Evolutionary conservation across 2,888 invertebrate genomes (phyloP).

Genomic region (Cepaea hortensis): DNA sequence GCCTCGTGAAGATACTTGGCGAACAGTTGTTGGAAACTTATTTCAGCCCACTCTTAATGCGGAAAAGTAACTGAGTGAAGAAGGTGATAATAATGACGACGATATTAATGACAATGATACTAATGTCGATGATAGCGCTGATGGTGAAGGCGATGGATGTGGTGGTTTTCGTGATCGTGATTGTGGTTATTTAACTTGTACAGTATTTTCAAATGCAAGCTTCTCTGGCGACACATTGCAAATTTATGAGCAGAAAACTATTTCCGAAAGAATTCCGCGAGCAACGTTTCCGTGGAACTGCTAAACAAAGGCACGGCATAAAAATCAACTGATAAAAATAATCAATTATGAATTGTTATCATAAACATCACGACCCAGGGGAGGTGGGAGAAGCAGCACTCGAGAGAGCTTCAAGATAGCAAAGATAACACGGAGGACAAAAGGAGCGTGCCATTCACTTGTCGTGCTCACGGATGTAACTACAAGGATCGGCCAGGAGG

Average conservation of each 20-base stretch:
- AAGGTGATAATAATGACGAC: too few relatives aligned
- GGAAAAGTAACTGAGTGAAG: too few relatives aligned
- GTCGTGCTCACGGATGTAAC: slow-evolving; percentile 16
- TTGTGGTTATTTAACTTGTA: too few relatives aligned
- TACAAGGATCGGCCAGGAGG: neutral
- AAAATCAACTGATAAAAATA: slow-evolving; percentile 17
- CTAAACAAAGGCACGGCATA: slow-evolving; percentile 10
- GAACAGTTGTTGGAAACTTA: too few relatives aligned
- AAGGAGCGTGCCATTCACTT: slow-evolving; percentile 7
- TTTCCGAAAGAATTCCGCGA: neutral
- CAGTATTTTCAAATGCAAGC: too few relatives aligned
- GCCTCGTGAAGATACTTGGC: too few relatives aligned
- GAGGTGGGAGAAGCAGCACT: neutral
- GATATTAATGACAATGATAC: too few relatives aligned
- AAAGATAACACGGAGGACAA: neutral
- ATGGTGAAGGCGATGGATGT: too few relatives aligned
- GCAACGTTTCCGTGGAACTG: neutral
- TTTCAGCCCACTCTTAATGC: too few relatives aligned
- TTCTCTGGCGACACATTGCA: neutral
- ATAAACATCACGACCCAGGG: neutral
- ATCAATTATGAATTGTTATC: slow-evolving; percentile 30
- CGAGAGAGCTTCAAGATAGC: neutral
- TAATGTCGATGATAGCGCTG: too few relatives aligned
- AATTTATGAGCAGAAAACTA: neutral
- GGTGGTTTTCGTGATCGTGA: too few relatives aligned